phyloP scores from a whole-genome alignment of 2,797 vertebrate species.

The Hapalemur alaotrensis region DNA sequence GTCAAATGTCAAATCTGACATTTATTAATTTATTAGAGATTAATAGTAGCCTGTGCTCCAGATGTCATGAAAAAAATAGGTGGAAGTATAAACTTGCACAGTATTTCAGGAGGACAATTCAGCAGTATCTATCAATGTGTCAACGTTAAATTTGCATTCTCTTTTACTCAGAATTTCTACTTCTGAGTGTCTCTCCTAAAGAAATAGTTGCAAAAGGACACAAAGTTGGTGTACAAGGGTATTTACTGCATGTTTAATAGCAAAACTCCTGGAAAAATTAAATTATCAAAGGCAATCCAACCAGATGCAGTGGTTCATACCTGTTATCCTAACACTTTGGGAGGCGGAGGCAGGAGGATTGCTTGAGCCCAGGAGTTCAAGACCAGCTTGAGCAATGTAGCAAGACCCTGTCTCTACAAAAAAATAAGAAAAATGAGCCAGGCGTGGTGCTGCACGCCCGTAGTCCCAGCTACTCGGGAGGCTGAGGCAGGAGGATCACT shows the following conservation, averaged over 20 bases:
- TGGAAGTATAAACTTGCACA: neutral
- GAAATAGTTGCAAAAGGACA: neutral
- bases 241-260: neutral
- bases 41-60: neutral
- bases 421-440: neutral
- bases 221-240: neutral
- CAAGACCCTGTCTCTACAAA: neutral
- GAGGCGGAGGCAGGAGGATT: neutral
- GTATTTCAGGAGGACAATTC: neutral
- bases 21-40: neutral
- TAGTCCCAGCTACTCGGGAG: neutral
- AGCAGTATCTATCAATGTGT: neutral
- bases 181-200: neutral
- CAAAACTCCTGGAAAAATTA: conserved; percentile 18
- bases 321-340: neutral
- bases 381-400: neutral
- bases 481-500: neutral
- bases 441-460: rapidly evolving
- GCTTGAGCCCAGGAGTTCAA: neutral
- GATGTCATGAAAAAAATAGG: neutral
- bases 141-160: neutral
- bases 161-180: neutral
- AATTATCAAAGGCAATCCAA: neutral
- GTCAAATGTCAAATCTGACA: neutral
- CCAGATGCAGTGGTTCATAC: neutral